Evolutionary conservation across 2,113 vertebrate genomes (phyloP).

Genomic region (Electrona antarctica): DNA sequence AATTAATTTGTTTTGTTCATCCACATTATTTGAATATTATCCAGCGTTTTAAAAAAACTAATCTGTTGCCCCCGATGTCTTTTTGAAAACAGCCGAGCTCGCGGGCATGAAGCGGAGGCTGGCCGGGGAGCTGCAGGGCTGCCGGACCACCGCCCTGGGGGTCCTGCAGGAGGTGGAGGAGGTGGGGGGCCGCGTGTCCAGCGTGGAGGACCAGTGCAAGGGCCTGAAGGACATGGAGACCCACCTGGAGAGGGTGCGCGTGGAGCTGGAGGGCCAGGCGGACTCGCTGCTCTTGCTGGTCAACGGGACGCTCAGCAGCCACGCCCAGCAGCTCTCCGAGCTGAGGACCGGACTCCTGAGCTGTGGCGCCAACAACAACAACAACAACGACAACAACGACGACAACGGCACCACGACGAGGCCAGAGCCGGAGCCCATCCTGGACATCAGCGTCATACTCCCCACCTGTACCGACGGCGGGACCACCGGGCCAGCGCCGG

Average conservation of each 20-base stretch:
- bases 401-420: too few species aligned
- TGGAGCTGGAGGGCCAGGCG: conserved; percentile 80
- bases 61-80: too few species aligned
- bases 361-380: conserved; percentile 71
- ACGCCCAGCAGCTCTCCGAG: conserved; percentile 86
- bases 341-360: conserved; percentile 86
- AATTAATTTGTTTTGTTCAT: too few species aligned
- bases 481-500: too few species aligned
- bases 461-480: too few species aligned
- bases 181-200: conserved; percentile 85
- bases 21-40: too few species aligned
- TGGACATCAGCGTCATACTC: too few species aligned
- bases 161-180: conserved; percentile 85
- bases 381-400: too few species aligned
- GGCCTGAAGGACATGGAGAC: conserved; percentile 78
- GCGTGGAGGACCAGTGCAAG: conserved; percentile 85
- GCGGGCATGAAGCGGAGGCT: conserved; percentile 86
- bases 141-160: conserved; percentile 80
- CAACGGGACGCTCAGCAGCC: conserved; percentile 86
- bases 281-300: conserved; percentile 85
- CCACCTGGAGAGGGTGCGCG: conserved; percentile 81
- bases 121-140: conserved; percentile 82
- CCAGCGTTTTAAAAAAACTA: too few species aligned
- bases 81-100: conserved; percentile 74
- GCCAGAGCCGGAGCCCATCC: too few species aligned